Base-by-base conservation (phyloP, 2,113 vertebrate species). In the Aptenodytes patagonicus region DNA sequence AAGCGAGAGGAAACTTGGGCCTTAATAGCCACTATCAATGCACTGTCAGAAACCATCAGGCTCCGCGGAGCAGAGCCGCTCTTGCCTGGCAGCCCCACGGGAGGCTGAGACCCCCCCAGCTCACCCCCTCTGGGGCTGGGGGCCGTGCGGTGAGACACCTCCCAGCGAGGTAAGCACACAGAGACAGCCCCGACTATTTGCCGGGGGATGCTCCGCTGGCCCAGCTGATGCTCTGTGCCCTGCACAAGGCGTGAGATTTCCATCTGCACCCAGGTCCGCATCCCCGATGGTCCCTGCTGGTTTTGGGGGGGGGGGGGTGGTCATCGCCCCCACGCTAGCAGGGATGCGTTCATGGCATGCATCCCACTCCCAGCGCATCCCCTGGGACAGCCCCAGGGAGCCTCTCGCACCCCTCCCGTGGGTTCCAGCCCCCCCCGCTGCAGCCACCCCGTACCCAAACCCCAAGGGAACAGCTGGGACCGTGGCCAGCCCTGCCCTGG, bases 391-490 rank as follows among this genome's bases (percentile, higher is more conserved):
- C 49, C 34, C 36, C 16, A 1, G 12, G 71, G 34, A 89, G 26
- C 64, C 24, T 31, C n/a, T 18, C 19, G 11, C 55, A 34, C 29
- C 17, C 54, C 54, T 32, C 54, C 17, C 4, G 11, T 11, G 7
- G 18, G 31, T 65, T 25, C 47, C 69, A 65, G 60, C 54, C 49
- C 6, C 6, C 68, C 20, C 10, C 3, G 1, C 25, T 20, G 18
- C 77, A 76, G 69, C 40, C 32, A 13, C 29, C 24, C 29, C 1
- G 6, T 3, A 16, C 16, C 69, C 77, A 19, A 42, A 20, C 1
- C 29, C 2, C 0, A 14, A 26, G 40, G 36, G 10, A 55, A 29
- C 42, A 6, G 69, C 26, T 0, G 1, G 52, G 71, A 16, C 1
- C 0, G 11, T 4, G 38, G 52, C 21, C 92, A 76, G 73, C 81